phyloP scores from a whole-genome alignment of 2,888 invertebrate genomes.

The Amiota communis region DNA sequence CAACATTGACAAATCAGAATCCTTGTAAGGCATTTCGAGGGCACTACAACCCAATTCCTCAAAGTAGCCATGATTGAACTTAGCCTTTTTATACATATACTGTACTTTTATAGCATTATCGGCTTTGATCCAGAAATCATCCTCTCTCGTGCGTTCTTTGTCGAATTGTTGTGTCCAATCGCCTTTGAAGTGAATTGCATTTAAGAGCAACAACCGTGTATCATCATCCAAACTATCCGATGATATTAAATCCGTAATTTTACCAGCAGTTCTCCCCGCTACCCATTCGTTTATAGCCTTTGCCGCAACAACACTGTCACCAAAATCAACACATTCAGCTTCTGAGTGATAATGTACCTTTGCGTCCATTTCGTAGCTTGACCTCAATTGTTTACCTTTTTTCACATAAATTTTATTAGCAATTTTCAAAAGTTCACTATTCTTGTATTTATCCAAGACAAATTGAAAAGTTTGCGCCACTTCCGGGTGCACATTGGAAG shows the following conservation, averaged over 20 bases:
- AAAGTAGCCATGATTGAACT: conserved; percentile 73
- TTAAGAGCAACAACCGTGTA: conserved; percentile 82
- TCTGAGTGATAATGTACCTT: conserved; percentile 78
- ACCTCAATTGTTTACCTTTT: conserved; percentile 75
- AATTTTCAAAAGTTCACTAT: conserved; percentile 70
- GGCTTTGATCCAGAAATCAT: conserved; percentile 78
- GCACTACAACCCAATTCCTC: conserved; percentile 75
- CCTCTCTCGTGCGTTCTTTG: conserved; percentile 74
- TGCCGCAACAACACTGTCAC: conserved; percentile 73
- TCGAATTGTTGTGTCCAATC: conserved; percentile 82
- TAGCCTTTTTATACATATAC: conserved; percentile 79
- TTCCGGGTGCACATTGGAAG: conserved; percentile 43
- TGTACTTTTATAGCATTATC: conserved; percentile 76
- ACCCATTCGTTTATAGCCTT: conserved; percentile 87
- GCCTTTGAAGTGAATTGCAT: conserved; percentile 89
- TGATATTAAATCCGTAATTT: conserved; percentile 83
- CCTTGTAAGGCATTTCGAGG: conserved; percentile 81
- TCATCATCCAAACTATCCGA: conserved; percentile 74
- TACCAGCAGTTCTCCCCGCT: conserved; percentile 82
- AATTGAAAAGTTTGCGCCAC: conserved; percentile 27
- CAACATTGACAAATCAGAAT: conserved; percentile 80
- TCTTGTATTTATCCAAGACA: conserved; percentile 38
- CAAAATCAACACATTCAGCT: conserved; percentile 78
- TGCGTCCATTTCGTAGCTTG: conserved; percentile 75
- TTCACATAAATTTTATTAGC: conserved; percentile 82